A percentile compares a stretch with the other conserved stretches of the same genome.
phyloP scores from a whole-genome alignment of 2,888 invertebrate species.

The Enoplolaimus lenunculus region DNA sequence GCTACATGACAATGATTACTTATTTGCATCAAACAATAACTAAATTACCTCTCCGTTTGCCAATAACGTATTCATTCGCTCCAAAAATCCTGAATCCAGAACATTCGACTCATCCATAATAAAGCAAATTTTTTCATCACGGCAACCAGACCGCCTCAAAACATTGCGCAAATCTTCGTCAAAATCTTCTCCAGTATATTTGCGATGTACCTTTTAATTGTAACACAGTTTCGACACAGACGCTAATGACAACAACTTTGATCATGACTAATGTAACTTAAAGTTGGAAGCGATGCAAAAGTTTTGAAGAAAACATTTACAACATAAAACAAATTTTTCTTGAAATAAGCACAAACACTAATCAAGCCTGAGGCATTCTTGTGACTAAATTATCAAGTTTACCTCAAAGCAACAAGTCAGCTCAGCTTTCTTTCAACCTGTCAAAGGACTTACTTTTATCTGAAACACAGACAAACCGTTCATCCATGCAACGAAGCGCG shows the following conservation, averaged over 20 bases:
- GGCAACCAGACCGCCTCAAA: slow-evolving; percentile 48
- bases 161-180: slow-evolving; percentile 80
- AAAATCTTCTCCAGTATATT: slow-evolving; percentile 94
- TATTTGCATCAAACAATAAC: neutral
- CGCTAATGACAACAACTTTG: no score
- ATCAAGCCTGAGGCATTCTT: no score
- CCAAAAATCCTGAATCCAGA: slow-evolving; percentile 91
- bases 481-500: slow-evolving; percentile 99
- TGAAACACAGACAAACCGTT: slow-evolving; percentile 97
- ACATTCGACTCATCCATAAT: slow-evolving; percentile 98
- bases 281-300: no score
- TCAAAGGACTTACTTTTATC: slow-evolving; percentile 78
- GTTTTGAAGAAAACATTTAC: no score
- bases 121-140: slow-evolving; percentile 92
- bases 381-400: no score
- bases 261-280: no score
- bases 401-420: no score
- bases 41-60: slow-evolving; percentile 91
- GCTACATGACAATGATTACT: no score
- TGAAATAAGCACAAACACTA: no score
- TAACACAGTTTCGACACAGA: no score
- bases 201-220: slow-evolving; percentile 83
- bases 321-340: no score
- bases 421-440: no score
- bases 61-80: slow-evolving; percentile 93